These are phyloP conservation scores for Pelobates cultripes DNA, from an alignment of 2,797 vertebrate species.

Conservation along the genomic window DNA sequence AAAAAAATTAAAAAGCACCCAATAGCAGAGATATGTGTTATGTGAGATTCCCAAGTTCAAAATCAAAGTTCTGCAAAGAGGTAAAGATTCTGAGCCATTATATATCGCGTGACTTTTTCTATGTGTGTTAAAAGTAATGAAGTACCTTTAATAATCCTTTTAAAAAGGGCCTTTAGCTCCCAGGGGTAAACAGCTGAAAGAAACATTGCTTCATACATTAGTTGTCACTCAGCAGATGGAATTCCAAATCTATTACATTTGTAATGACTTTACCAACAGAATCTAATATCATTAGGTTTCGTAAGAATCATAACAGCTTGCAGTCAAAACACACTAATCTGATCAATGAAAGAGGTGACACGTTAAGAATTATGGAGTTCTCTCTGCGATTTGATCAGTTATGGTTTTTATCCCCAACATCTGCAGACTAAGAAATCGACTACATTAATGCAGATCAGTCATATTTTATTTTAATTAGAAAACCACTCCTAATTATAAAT, in stretches of 20 bases:
- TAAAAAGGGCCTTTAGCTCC: background rate
- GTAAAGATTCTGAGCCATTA: too few species aligned
- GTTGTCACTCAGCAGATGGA: slow-evolving; percentile 11
- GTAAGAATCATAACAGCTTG: background rate
- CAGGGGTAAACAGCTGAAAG: background rate
- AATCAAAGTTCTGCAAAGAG: too few species aligned
- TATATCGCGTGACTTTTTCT: too few species aligned
- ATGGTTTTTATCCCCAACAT: background rate
- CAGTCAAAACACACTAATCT: slow-evolving; percentile 17
- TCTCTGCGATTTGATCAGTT: background rate
- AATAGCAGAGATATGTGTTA: too few species aligned
- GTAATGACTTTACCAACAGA: slow-evolving; percentile 4
- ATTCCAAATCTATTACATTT: background rate
- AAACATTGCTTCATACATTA: background rate
- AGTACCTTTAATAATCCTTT: background rate
- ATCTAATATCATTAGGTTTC: slow-evolving; percentile 1
- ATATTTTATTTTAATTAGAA: too few species aligned
- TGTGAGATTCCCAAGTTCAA: too few species aligned
- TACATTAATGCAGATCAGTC: too few species aligned
- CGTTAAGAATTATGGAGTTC: background rate
- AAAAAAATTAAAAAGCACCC: too few species aligned
- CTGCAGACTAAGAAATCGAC: too few species aligned
- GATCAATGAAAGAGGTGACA: slow-evolving; percentile 4
- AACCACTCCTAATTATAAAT: too few species aligned
- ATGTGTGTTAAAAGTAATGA: too few species aligned